Evolutionary conservation across 2,888 invertebrate species (phyloP), one percentile per base, ranked within the genome.

Genomic region (Pseudeuparius sepicola): DNA sequence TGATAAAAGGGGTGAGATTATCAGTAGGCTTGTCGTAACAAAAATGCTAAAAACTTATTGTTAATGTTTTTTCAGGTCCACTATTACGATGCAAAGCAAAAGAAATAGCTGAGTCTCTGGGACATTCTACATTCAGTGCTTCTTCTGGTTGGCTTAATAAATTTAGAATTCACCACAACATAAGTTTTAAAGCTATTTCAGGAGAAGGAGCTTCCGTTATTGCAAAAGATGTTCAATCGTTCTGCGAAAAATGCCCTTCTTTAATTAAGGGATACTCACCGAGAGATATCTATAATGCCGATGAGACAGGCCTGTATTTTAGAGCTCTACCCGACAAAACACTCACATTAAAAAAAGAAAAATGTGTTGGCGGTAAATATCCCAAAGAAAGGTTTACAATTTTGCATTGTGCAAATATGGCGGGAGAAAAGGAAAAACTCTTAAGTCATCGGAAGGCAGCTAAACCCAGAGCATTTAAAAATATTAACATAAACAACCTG

Each of bases 281-380:
- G 4, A 31, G 31, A 31, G 31, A 35, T 14, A 26, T 14, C 30
- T 35, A 14, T 9, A 35, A 35, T 16, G 35, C 35, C 4, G 35
- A 35, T 14, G 29, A 30, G 18, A 35, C 31, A 14, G 32, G 31
- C 4, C 16, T 35, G n/a, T 32, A 17, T 35, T 35, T 35, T 34
- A 4, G 23, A 7, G 32, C 23, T 18, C 13, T 32, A 14, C 17
- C 29, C 10, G 14, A 35, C 6, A 31, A 35, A 17, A 35, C 35
- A 6, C 18, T 35, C 4, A 10, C 35, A 4, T 14, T 35, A 13
- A 29, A 27, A 27, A 14, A 10, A 33, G 34, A 34, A 34, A 34
- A 34, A 6, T 27, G 34, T 13, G 11, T 14, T 3, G 34, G 27
- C 5, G 5, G 27, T n/a, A 34, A 34, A 29, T 7, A 24, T 7